Evolutionary conservation across 2,888 invertebrate species (phyloP).

Genomic region (Julus scanicus): DNA sequence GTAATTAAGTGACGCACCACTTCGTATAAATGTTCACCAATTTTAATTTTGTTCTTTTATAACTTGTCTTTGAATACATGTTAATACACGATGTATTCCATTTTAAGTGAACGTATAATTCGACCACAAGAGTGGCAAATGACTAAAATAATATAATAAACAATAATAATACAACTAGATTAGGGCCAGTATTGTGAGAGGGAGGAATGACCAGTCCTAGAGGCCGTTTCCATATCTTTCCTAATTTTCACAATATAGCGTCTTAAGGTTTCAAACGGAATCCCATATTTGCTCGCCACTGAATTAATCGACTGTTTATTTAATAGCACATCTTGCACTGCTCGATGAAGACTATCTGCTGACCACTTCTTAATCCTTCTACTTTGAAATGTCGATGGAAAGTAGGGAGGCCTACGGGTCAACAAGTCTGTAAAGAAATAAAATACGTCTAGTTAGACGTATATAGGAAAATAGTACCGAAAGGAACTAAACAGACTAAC

Average conservation of each 20-base stretch:
- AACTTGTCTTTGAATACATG: background rate
- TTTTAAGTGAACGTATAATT: background rate
- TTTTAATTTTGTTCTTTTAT: background rate
- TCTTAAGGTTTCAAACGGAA: slow-evolving; percentile 52
- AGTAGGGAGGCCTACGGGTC: slow-evolving; percentile 44
- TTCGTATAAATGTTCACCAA: background rate
- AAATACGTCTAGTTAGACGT: slow-evolving; percentile 53
- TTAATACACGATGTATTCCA: background rate
- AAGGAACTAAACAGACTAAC: background rate
- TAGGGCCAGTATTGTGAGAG: slow-evolving; percentile 2
- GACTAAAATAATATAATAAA: background rate
- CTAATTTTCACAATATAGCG: slow-evolving; percentile 49
- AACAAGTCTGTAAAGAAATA: slow-evolving; percentile 52
- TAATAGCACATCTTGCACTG: slow-evolving; percentile 48
- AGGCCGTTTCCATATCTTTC: slow-evolving; percentile 21
- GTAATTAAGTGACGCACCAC: background rate
- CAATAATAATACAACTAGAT: background rate
- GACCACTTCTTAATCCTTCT: slow-evolving; percentile 52
- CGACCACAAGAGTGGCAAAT: background rate
- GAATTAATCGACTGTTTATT: slow-evolving; percentile 50
- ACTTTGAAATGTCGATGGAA: slow-evolving; percentile 42
- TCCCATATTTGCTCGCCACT: slow-evolving; percentile 38
- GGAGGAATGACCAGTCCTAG: slow-evolving; percentile 8
- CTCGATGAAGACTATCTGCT: slow-evolving; percentile 48
- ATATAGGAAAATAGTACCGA: slow-evolving; percentile 7